Conservation (phyloP, 2,888 invertebrate genomes). For the Nemurella pictetii region DNA sequence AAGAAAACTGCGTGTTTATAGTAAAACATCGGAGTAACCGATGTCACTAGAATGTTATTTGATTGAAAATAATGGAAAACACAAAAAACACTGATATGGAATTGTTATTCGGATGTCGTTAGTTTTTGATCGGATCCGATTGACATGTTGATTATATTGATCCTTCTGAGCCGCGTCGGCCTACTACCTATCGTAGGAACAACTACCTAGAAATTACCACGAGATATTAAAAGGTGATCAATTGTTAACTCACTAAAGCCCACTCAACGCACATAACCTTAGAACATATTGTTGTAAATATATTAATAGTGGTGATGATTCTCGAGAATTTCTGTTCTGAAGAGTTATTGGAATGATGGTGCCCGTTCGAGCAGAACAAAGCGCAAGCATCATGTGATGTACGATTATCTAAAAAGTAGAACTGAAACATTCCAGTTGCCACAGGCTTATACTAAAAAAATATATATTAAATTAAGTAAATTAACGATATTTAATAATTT, state of each 20-base stretch:
- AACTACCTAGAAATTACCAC: background rate
- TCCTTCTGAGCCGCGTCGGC: background rate
- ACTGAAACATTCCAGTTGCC: background rate
- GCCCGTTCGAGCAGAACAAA: background rate
- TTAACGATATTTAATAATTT: background rate
- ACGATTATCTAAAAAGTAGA: background rate
- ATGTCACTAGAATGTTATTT: background rate
- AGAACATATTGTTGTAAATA: background rate
- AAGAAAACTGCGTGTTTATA: background rate
- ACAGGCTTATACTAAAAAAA: background rate
- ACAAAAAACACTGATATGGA: background rate
- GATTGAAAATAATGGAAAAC: background rate
- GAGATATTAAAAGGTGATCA: background rate
- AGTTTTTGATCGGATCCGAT: background rate
- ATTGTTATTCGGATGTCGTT: background rate
- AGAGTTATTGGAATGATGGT: background rate
- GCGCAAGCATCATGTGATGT: background rate
- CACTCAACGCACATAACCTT: background rate
- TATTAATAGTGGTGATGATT: background rate
- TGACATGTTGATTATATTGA: background rate
- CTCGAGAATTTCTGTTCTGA: background rate
- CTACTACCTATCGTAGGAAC: background rate
- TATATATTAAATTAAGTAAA: background rate
- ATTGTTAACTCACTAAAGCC: background rate
- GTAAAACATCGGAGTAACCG: background rate